Conservation (phyloP, 2,888 invertebrate genomes). For the Pocota personata region DNA sequence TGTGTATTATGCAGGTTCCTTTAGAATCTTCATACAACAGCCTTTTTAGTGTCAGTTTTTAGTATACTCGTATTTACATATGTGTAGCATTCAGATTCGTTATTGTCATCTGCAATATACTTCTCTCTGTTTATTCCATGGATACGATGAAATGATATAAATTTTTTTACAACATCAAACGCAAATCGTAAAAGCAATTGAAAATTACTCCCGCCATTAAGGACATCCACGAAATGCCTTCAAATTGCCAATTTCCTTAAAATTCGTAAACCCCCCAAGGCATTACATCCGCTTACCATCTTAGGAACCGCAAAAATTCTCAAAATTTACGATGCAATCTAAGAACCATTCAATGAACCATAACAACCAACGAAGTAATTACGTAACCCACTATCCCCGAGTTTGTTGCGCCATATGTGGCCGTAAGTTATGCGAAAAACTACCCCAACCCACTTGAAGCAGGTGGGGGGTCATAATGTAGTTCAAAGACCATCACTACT, state of each 20-base stretch:
- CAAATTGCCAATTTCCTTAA: slow-evolving; percentile 50
- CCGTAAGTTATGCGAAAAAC: slow-evolving; percentile 62
- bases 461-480: slow-evolving; percentile 47
- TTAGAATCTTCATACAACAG: no score
- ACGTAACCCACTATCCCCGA: slow-evolving; percentile 41
- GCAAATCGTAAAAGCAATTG: slow-evolving; percentile 29
- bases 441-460: slow-evolving; percentile 19
- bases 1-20: no score
- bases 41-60: no score
- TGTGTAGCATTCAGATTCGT: no score
- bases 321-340: slow-evolving; percentile 64
- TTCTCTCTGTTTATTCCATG: no score
- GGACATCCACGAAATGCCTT: slow-evolving; percentile 25
- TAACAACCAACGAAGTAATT: slow-evolving; percentile 55
- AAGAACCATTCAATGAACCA: slow-evolving; percentile 68
- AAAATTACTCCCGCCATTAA: slow-evolving; percentile 50
- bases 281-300: slow-evolving; percentile 6
- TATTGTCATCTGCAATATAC: no score
- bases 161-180: slow-evolving; percentile 47
- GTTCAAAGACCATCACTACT: slow-evolving; percentile 55
- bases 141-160: no score
- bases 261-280: slow-evolving; percentile 23
- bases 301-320: slow-evolving; percentile 20
- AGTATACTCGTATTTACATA: no score
- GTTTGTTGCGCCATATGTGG: slow-evolving; percentile 48